Evolutionary conservation across 2,888 invertebrate species (phyloP), one percentile per base, ranked within the genome.

Genomic region (Clostera curtula): DNA sequence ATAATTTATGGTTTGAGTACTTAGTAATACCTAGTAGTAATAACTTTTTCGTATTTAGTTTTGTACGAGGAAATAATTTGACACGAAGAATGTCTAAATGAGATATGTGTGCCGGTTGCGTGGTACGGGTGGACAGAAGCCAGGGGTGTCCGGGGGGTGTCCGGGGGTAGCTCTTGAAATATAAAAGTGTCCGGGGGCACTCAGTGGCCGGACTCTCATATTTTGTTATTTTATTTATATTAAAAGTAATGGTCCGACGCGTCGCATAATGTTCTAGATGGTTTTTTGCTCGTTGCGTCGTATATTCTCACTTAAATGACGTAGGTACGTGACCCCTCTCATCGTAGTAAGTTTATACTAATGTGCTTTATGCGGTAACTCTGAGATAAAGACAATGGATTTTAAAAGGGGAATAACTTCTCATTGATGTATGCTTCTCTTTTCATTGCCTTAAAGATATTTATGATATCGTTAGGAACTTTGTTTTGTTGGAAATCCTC

Each of bases 171-270:
- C 37, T 43, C 59, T 62, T 76, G 70, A 72, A 76, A 75, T 79
- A 79, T 76, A 79, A 79, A 79, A 82, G 75, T 76, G 77, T 72
- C 72, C 69, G 60, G 75, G 74, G 79, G 77, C 77, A 77, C 82
- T 77, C 80, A 68, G 65, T 79, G 75, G 79, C 79, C 79, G 80
- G 82, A 80, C 77, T 64, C 82, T 83, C 83, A 83, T 83, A 83
- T 83, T 83, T 83, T 83, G 82, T 80, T 83, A 82, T 83, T 82
- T 83, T 82, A 82, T 82, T 82, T 82, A 77, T 82, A 83, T 83
- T 80, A 82, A 83, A 83, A 83, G 83, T 83, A 83, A 83, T 83
- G 82, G 80, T 73, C 57, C 47, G 60, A 56, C 68, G 65, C 70
- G 64, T 69, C 62, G 71, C 66, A 79, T 79, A 80, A 79, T 74